Percentiles rank a stretch among this genome's conserved stretches.
Conservation (phyloP, 2,797 vertebrate genomes). For the Myripristis murdjan region DNA sequence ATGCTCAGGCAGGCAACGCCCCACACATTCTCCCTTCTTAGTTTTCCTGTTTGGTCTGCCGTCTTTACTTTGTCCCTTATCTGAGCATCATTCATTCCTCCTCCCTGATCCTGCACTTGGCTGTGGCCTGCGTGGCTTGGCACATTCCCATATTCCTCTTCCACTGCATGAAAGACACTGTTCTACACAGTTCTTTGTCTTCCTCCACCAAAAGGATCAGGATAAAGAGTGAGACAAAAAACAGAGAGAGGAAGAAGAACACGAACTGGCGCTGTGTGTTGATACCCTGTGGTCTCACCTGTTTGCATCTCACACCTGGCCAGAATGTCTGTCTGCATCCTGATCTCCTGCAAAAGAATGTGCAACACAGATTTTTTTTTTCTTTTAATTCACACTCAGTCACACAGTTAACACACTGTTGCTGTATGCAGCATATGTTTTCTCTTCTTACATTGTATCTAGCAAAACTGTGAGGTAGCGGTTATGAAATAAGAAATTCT, state of each 20-base stretch:
- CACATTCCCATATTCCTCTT: conserved; percentile 70
- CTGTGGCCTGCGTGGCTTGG: conserved; percentile 79
- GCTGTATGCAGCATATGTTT: not conserved
- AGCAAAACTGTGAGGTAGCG: not conserved
- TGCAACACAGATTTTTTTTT: too few relatives aligned
- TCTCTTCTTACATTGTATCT: too few relatives aligned
- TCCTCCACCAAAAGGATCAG: conserved; percentile 37
- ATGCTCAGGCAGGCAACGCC: conserved; percentile 75
- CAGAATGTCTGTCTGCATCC: conserved; percentile 5
- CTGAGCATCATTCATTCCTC: conserved; percentile 87
- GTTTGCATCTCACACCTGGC: conserved; percentile 54
- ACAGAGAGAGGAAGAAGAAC: conserved; percentile 31
- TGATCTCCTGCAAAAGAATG: conserved; percentile 1
- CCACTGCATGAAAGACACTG: conserved; percentile 67
- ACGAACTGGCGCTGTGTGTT: conserved; percentile 53
- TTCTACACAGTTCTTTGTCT: conserved; percentile 78
- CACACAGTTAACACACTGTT: not conserved
- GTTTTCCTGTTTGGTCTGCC: conserved; percentile 90
- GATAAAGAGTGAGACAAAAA: conserved; percentile 24
- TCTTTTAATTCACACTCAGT: not conserved
- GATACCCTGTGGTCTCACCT: conserved; percentile 66
- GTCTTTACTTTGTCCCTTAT: conserved; percentile 86
- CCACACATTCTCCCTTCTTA: conserved; percentile 74
- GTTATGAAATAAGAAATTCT: not conserved
- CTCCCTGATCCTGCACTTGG: conserved; percentile 83